Percentiles rank a stretch among this genome's conserved stretches.
Evolutionary conservation across 2,797 vertebrate genomes (phyloP).

Genomic region (Karalla daura): DNA sequence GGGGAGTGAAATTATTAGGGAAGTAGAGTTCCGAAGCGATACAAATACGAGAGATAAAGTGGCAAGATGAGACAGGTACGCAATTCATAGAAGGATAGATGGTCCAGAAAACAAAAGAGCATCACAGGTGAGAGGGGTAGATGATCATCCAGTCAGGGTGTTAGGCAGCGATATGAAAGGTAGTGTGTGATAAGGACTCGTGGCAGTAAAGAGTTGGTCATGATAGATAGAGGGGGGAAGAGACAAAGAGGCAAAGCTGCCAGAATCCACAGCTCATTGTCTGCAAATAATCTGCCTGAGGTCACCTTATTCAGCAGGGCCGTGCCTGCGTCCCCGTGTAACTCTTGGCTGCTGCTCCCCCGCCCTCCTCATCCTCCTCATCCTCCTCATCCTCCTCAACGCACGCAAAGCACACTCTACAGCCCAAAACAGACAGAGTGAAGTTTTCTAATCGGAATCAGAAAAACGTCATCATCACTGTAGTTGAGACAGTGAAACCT

Average conservation of each 20-base stretch:
- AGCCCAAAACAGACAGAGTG: background rate
- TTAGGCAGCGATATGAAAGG: slow-evolving; percentile 27
- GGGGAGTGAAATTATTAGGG: slow-evolving; percentile 4
- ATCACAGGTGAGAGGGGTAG: background rate
- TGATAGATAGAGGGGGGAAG: slow-evolving; percentile 12
- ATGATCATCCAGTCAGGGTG: slow-evolving; percentile 38
- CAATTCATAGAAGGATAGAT: slow-evolving; percentile 36
- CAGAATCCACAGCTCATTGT: slow-evolving; percentile 54
- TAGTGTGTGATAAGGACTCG: slow-evolving; percentile 31
- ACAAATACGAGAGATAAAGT: slow-evolving; percentile 22
- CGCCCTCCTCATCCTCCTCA: slow-evolving; percentile 5
- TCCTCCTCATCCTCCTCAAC: slow-evolving; percentile 5
- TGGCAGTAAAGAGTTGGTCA: slow-evolving; percentile 31
- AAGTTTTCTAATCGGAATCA: too few relatives aligned
- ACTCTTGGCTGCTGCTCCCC: slow-evolving; percentile 6
- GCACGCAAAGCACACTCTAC: background rate
- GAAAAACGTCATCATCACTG: too few relatives aligned
- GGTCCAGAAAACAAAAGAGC: slow-evolving; percentile 22
- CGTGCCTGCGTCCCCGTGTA: background rate
- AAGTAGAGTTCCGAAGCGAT: slow-evolving; percentile 25
- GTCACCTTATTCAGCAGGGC: slow-evolving; percentile 42
- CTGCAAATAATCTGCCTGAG: slow-evolving; percentile 54
- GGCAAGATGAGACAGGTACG: slow-evolving; percentile 26
- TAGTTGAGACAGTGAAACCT: too few relatives aligned
- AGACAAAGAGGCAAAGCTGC: slow-evolving; percentile 33